A percentile compares a stretch with the other conserved stretches of the same genome.
Evolutionary conservation across 2,113 vertebrate species (phyloP).

Genomic region (Callorhinus ursinus): DNA sequence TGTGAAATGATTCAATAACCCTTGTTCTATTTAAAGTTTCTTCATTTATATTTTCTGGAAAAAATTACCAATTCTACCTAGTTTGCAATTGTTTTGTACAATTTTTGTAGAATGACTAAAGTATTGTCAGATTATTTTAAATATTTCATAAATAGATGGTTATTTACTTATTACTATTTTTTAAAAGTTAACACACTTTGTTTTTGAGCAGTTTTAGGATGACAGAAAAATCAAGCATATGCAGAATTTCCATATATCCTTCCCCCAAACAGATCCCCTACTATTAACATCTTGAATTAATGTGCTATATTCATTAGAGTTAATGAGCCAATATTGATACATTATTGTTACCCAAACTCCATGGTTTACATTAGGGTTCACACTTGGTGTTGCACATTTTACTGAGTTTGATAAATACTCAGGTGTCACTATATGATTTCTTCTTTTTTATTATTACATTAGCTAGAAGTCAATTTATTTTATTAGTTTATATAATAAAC

Average conservation of each 20-base stretch:
- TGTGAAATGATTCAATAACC: background rate
- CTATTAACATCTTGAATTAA: background rate
- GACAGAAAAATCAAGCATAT: background rate
- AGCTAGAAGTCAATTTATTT: background rate
- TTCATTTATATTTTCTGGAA: background rate
- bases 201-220: background rate
- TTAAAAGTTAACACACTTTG: background rate
- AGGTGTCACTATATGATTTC: background rate
- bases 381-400: background rate
- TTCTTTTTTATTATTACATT: background rate
- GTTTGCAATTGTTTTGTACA: background rate
- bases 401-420: background rate
- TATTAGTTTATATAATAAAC: background rate
- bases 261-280: background rate
- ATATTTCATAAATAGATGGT: background rate
- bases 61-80: background rate
- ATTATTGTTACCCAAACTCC: background rate
- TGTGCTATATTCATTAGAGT: background rate
- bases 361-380: background rate
- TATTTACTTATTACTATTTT: background rate
- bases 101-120: background rate
- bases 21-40: background rate
- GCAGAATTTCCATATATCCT: background rate
- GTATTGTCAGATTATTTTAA: background rate
- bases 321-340: background rate